Evolutionary conservation across 1,140 invertebrate species (phyloP).

Genomic region (Orussus abietinus): DNA sequence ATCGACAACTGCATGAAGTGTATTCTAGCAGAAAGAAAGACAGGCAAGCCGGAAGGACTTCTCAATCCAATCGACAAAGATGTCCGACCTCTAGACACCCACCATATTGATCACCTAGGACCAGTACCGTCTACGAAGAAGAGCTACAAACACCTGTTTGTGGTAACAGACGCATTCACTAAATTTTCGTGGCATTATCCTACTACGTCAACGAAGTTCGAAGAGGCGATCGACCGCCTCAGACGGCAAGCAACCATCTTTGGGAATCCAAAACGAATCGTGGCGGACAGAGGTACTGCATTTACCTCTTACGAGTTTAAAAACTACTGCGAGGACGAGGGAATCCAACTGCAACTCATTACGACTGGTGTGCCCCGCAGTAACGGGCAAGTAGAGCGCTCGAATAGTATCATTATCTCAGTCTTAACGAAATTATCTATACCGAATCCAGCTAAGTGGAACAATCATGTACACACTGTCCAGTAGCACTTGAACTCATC

Average conservation of each 20-base stretch:
- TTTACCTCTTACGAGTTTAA: slow-evolving; percentile 9
- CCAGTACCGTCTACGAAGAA: neutral
- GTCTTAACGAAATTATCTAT: slow-evolving; percentile 31
- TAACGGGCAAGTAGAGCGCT: slow-evolving; percentile 35
- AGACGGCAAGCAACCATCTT: neutral
- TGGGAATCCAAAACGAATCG: slow-evolving; percentile 18
- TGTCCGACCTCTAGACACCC: neutral
- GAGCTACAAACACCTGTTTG: neutral
- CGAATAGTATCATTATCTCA: slow-evolving; percentile 27
- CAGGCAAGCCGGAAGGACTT: slow-evolving; percentile 1
- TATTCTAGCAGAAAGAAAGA: neutral
- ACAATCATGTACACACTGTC: slow-evolving; percentile 25
- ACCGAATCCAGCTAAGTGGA: slow-evolving; percentile 29
- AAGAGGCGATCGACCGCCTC: neutral
- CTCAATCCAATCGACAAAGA: neutral
- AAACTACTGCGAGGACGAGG: slow-evolving; percentile 9
- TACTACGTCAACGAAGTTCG: neutral
- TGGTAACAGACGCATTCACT: neutral
- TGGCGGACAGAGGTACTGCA: slow-evolving; percentile 8
- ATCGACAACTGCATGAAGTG: slow-evolving; percentile 2
- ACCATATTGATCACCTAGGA: slow-evolving; percentile 7
- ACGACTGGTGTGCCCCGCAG: slow-evolving; percentile 28
- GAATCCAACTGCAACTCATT: slow-evolving; percentile 14
- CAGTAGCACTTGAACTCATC: slow-evolving; percentile 35
- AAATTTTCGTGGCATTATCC: slow-evolving; percentile 1